These are phyloP conservation scores for Catharus minimus DNA, from an alignment of 2,113 vertebrate genomes.

Conservation along the genomic window DNA sequence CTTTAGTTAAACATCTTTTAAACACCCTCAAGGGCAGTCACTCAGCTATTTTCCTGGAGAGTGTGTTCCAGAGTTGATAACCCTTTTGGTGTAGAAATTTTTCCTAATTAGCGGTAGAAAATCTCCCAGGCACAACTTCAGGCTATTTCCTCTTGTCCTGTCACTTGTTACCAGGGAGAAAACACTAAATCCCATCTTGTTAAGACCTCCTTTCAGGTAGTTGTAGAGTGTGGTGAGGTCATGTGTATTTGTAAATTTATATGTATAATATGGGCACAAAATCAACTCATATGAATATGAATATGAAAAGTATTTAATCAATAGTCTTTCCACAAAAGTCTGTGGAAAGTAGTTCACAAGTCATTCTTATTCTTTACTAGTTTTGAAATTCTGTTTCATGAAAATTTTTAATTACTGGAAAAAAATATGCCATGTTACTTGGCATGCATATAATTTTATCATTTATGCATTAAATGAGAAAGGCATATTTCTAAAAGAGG, in stretches of 20 bases:
- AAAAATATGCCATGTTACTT: background rate
- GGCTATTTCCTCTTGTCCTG: background rate
- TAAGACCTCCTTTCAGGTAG: background rate
- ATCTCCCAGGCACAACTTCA: background rate
- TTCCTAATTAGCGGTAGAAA: background rate
- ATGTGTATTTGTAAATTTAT: background rate
- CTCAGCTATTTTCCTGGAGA: background rate
- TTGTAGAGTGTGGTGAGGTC: background rate
- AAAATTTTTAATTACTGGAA: background rate
- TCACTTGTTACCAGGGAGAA: background rate
- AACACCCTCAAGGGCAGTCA: background rate
- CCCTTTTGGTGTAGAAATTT: background rate
- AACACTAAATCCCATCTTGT: fast-evolving
- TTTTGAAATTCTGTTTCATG: background rate
- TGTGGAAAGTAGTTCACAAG: background rate
- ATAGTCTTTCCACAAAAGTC: background rate
- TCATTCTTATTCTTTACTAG: background rate
- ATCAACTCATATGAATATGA: background rate
- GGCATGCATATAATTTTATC: background rate
- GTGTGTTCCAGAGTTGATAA: background rate
- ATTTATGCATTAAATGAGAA: background rate
- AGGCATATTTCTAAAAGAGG: background rate
- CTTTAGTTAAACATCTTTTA: background rate
- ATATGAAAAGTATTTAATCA: background rate
- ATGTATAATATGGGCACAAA: background rate